Evolutionary conservation across 2,888 invertebrate species (phyloP).

Genomic region (Scaptomyza reducta): DNA sequence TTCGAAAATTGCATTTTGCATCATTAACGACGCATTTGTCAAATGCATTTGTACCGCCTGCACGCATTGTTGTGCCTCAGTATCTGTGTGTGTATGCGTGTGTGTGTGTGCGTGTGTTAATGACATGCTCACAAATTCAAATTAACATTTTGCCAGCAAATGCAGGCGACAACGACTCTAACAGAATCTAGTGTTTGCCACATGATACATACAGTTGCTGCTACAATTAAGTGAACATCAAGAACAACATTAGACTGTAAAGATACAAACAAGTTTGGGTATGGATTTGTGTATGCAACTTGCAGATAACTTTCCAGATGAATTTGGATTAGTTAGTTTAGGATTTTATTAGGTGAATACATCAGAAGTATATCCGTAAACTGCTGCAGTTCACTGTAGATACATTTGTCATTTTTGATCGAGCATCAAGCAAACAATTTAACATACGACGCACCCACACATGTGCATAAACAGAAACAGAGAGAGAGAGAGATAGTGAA

Average conservation of each 20-base stretch:
- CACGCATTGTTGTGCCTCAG: constrained; percentile 34
- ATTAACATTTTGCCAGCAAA: constrained; percentile 78
- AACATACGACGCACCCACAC: constrained; percentile 52
- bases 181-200: constrained; percentile 41
- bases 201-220: constrained; percentile 57
- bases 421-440: constrained; percentile 81
- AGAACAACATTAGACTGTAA: no score
- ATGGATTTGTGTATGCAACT: no score
- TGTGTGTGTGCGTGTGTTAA: constrained; percentile 70
- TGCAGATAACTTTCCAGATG: no score
- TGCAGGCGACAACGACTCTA: constrained; percentile 63
- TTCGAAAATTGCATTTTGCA: constrained; percentile 78
- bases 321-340: no score
- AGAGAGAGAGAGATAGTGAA: not conserved
- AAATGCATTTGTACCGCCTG: constrained; percentile 61
- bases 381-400: constrained; percentile 51
- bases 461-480: constrained; percentile 19
- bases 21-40: constrained; percentile 80
- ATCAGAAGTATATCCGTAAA: not conserved
- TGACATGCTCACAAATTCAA: constrained; percentile 81
- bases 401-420: constrained; percentile 81
- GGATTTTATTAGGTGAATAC: not conserved
- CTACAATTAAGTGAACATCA: constrained; percentile 9
- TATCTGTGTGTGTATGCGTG: constrained; percentile 18
- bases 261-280: no score